Conservation (phyloP, 2,113 vertebrate genomes). For the Ceratotherium simum region DNA sequence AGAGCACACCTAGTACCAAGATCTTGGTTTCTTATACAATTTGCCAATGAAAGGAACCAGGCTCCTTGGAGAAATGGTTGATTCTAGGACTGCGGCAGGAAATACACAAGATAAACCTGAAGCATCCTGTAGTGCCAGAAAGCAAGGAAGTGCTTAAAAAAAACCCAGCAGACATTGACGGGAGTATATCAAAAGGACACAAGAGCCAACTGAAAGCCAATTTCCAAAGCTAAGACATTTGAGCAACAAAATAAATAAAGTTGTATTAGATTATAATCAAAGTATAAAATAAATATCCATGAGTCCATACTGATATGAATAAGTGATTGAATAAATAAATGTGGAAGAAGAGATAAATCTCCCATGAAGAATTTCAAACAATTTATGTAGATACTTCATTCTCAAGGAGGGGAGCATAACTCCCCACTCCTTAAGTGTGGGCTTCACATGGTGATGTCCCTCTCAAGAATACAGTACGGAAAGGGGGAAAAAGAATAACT, state of each 20-base stretch:
- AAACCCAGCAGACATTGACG: background rate
- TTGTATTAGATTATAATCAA: background rate
- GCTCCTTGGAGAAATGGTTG: background rate
- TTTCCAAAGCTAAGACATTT: conserved; percentile 7
- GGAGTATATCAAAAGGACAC: background rate
- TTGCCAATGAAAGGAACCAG: background rate
- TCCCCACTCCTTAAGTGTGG: too few species aligned
- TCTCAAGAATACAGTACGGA: too few species aligned
- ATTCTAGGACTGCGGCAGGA: background rate
- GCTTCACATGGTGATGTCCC: too few species aligned
- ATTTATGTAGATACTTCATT: too few species aligned
- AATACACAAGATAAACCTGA: background rate
- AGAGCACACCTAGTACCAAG: background rate
- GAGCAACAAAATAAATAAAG: background rate
- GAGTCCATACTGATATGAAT: too few species aligned
- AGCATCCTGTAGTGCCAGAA: background rate
- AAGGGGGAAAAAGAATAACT: too few species aligned
- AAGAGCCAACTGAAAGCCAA: background rate
- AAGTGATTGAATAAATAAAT: too few species aligned
- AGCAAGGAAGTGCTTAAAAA: background rate
- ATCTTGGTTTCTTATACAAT: background rate
- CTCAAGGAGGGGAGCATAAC: too few species aligned
- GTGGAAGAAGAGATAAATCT: too few species aligned
- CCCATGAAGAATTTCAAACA: too few species aligned
- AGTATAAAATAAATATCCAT: background rate